A percentile compares a stretch with the other conserved stretches of the same genome.
These are phyloP conservation scores for Aphodius sticticus DNA, from an alignment of 2,888 invertebrate species.

Conservation along the genomic window DNA sequence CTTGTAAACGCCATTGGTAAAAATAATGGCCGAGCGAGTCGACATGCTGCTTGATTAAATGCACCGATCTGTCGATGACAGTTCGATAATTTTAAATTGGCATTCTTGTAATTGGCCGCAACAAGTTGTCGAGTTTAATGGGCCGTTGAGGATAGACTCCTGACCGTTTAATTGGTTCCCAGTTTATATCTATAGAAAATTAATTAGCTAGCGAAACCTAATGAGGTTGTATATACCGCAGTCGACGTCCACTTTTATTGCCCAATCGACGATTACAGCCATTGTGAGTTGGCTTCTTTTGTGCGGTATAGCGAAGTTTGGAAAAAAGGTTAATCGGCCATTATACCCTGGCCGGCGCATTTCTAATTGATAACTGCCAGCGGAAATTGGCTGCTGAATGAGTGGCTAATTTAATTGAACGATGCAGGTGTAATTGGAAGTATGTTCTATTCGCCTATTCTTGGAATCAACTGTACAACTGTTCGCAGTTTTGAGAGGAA, in stretches of 20 bases:
- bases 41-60: not conserved
- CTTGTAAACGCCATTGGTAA: not conserved
- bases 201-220: not conserved
- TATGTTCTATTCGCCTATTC: not conserved
- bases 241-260: not conserved
- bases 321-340: not conserved
- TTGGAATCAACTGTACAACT: not conserved
- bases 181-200: not conserved
- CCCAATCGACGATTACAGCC: not conserved
- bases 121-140: slow-evolving; percentile 35
- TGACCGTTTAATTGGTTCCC: not conserved
- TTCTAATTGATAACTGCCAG: not conserved
- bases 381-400: not conserved
- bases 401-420: not conserved
- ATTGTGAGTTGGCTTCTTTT: not conserved
- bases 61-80: not conserved
- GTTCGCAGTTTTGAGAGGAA: too few species aligned
- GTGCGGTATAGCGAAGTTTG: not conserved
- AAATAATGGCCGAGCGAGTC: not conserved
- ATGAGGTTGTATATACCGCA: not conserved
- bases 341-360: not conserved
- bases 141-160: slow-evolving; percentile 17
- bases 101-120: slow-evolving; percentile 31
- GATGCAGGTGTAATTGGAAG: not conserved
- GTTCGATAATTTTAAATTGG: not conserved